Evolutionary conservation across 1,140 invertebrate genomes (phyloP), one percentile per base, ranked within the genome.

Genomic region (Bombyx mori): DNA sequence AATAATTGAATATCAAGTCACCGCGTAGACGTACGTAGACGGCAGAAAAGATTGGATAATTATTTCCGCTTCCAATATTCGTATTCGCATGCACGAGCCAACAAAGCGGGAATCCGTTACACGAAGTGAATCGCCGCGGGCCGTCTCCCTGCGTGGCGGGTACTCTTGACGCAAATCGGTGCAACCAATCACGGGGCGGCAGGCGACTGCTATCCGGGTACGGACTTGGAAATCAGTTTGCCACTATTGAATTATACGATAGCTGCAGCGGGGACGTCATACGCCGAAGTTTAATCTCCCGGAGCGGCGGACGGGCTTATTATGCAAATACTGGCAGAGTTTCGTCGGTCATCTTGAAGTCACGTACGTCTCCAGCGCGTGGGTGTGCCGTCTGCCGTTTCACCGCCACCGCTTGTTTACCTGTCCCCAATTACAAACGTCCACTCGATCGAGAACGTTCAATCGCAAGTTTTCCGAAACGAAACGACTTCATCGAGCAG

Each of bases 201-300:
- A 50, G 58, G 58, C 57, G 67, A 58, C 63, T 63, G 62, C 50
- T 63, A 45, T 63, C 62, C 60, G 56, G 65, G 71, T 69, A 63
- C 60, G 56, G 66, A 80, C 62, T 82, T 74, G 62, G 70, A 71
- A 83, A 77, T 83, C 78, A 82, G 77, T 81, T 83, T 76, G 77
- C 77, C 77, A 78, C 77, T 85, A 85, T 85, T 85, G 77, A 85
- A 82, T 85, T 85, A 85, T 81, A 81, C 66, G 70, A 69, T 73
- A 71, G 71, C 77, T 75, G 78, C 77, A 80, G 75, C 71, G 68
- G 73, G 73, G 10, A 79, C 77, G 75, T 81, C 78, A 80, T 85
- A 82, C 77, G 78, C 69, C 72, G 69, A 81, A 82, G 79, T 84
- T 82, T 82, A 84, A 84, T 84, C 77, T 82, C 71, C 74, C 68